Conservation (phyloP, 1,140 invertebrate species). For the Stegodyphus mimosarum region DNA sequence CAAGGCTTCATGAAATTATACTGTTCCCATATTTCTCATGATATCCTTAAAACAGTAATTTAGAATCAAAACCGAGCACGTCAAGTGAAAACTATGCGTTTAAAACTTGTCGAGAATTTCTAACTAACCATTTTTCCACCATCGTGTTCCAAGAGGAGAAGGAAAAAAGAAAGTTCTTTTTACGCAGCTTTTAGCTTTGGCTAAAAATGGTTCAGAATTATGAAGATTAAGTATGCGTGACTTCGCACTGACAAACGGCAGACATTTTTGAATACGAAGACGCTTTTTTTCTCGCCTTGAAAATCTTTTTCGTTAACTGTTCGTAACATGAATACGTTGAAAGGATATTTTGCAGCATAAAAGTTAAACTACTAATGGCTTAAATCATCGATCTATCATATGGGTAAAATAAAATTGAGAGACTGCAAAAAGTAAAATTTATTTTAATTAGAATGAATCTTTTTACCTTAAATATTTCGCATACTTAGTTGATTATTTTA, state of each 20-base stretch:
- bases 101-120: slow-evolving; percentile 1
- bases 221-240: slow-evolving; percentile 37
- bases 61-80: neutral
- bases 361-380: too few species aligned
- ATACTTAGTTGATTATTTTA: too few species aligned
- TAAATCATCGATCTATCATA: too few species aligned
- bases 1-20: slow-evolving; percentile 18
- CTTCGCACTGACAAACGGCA: slow-evolving; percentile 32
- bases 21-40: neutral
- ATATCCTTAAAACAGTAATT: slow-evolving; percentile 15
- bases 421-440: too few species aligned
- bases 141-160: neutral
- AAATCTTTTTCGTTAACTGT: too few species aligned
- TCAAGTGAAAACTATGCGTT: slow-evolving; percentile 9
- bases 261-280: neutral
- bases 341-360: too few species aligned
- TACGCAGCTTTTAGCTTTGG: neutral
- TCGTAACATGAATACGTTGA: too few species aligned
- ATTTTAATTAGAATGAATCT: too few species aligned
- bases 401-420: too few species aligned
- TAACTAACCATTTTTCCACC: neutral
- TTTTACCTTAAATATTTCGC: too few species aligned
- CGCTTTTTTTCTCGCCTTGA: too few species aligned
- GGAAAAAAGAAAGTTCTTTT: neutral
- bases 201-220: slow-evolving; percentile 21